phyloP scores from a whole-genome alignment of 2,113 vertebrate genomes.

The Nycticryphes semicollaris region DNA sequence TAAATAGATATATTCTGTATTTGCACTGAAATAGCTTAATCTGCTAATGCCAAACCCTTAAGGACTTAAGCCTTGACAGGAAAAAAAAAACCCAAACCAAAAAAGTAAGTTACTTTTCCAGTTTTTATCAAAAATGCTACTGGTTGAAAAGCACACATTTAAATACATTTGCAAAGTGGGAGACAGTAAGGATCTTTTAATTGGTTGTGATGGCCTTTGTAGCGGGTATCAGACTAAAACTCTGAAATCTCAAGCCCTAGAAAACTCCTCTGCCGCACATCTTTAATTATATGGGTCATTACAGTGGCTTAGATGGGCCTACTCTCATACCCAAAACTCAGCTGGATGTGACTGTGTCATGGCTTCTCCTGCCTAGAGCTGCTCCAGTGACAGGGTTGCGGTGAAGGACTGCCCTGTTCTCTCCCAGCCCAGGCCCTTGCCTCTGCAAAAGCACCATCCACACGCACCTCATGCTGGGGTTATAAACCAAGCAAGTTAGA shows the following conservation, averaged over 20 bases:
- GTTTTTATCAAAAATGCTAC: neutral
- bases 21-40: neutral
- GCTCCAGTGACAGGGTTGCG: accelerated
- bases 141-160: neutral
- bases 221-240: neutral
- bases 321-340: neutral
- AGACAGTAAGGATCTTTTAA: neutral
- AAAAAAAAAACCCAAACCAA: neutral
- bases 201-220: neutral
- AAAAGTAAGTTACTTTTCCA: neutral
- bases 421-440: neutral
- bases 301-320: neutral
- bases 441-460: neutral
- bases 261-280: neutral
- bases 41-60: neutral
- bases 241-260: neutral
- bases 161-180: neutral
- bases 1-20: neutral
- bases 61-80: neutral
- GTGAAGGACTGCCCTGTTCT: accelerated
- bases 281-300: accelerated
- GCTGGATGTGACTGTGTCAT: neutral
- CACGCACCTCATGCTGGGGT: neutral
- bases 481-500: neutral
- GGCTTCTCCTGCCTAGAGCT: neutral